Base-by-base conservation (phyloP, 2,797 vertebrate species). In the Acanthornis magna region DNA sequence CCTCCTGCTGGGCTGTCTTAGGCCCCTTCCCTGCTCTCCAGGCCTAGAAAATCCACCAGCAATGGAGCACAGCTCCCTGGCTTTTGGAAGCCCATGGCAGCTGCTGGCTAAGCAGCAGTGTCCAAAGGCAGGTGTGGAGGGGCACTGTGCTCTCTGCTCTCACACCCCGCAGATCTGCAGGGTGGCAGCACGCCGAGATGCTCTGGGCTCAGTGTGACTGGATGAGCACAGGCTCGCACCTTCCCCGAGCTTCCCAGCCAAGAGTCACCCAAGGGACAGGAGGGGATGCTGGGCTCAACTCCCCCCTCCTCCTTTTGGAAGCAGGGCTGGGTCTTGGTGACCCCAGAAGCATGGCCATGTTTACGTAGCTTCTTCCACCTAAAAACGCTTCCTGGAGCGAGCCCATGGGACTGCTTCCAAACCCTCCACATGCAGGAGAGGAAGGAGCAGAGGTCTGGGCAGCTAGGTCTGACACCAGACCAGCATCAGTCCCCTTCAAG, bases 101-200 rank as follows among this genome's bases (percentile, higher is more conserved):
- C 29, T 36, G 32, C 74, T 72, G 51, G 29, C 54, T 57, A 25
- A 87, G 65, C 88, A 87, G 74, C 73, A 62, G 53, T 1, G 3
- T 63, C 75, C 5, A 2, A 34, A 26, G 55, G 68, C 22, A 25
- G 22, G 20, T 61, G 16, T 15, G 58, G 75, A 85, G 50, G 13
- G 40, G 36, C 45, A 7, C 38, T 4, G 30, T 38, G 57, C 48
- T 58, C 62, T 22, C 62, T 2, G 5, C 43, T 53, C 13, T 70
- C 19, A 16, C 75, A 43, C 25, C 27, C 48, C 32, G n/a, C n/a
- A 63, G 77, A 26, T 18, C 2, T 3, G 36, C 53, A 20, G 40
- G 2, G 29, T 8, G 6, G 21, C 72, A 67, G 76, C 48, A 54
- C 26, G 36, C 0, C 0, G 16, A 20, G 45, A 4, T 0, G 14